Evolutionary conservation across 2,888 invertebrate genomes (phyloP), one percentile per base, ranked within the genome.

Genomic region (Blastobasis lacticolella): DNA sequence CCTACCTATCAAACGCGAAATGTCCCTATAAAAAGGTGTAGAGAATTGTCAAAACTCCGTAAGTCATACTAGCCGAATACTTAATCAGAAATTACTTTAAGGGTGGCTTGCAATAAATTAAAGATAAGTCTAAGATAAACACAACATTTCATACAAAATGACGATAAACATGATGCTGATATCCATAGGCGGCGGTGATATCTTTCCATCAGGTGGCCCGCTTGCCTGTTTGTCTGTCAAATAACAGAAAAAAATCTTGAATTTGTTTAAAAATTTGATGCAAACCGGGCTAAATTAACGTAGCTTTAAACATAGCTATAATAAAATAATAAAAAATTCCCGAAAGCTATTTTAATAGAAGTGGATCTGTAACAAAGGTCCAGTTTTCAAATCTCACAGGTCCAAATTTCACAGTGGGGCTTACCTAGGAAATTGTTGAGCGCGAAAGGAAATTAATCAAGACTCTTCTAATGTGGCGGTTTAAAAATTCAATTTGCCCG

Each of bases 401-500:
- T 40, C 5, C 40, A 40, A 5, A 40, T 40, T 40, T 40, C 9
- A 40, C 6, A 8, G 41, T 40, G 41, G 9, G 41, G 41, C 23
- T 23, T 23, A 23, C 23, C 23, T 40, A 40, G 41, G 9, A 40
- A 9, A 9, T 9, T 40, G 6, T 40, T 6, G 6, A 40, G 4
- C 41, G 7, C 41, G 6, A 40, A 40, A 40, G 41, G 6, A 40
- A 6, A 8, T 9, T 40, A 40, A 40, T 40, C 41, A 8, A 40
- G 41, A 40, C 41, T 6, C 41, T 8, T 8, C 6, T 9, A 9
- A 40, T 6, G 41, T 8, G 41, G 64, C 62, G 66, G 65, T 67
- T 63, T 64, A 67, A 71, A 74, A 61, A 61, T 59, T 67, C 64
- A 70, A 67, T 70, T 64, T 66, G 49, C 57, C 46, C 46, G 45